Evolutionary conservation across 2,888 invertebrate species (phyloP), one percentile per base, ranked within the genome.

Genomic region (Boloria euphrosyne): DNA sequence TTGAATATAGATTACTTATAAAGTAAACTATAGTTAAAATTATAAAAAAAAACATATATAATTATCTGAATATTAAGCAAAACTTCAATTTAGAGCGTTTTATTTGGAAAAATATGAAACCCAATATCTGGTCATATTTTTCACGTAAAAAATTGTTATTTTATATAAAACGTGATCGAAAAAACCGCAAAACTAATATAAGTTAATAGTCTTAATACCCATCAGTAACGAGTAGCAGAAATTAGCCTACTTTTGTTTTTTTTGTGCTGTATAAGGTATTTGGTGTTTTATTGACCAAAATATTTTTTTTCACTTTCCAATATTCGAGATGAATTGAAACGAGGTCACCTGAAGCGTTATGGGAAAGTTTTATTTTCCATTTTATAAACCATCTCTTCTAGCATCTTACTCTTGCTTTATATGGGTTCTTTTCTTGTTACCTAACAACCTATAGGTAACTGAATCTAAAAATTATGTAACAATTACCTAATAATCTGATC

Each of bases 151-250:
- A 50, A 50, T 49, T 64, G 57, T 64, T 27, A 57, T 16, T 27
- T 57, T 43, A 66, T 62, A 57, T n/a, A 57, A 68, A 70, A 62
- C 68, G 68, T 63, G 69, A 62, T 67, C 62, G 65, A 59, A 52
- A 50, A 65, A 65, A 71, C 71, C 73, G 66, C 73, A 71, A 55
- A 66, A 47, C 60, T 65, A 67, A 67, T 49, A 49, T 49, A 14
- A 49, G n/a, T 49, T 49, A 65, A 46, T 22, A 22, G 22, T 22
- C 22, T 22, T 2, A 22, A 22, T 38, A 38, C 31, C 31, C 31
- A 65, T 65, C 53, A 43, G 55, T 66, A 64, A 58, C 65, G 62
- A 62, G 44, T 55, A 55, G 14, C 18, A 7, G 47, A 46, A 47
- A 49, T 58, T 58, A 49, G 31, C 58, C 58, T 27, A 27, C 47